These are phyloP conservation scores for Pocillopora grandis DNA, from an alignment of 92 coral and sea anemone genomes.

Conservation along the genomic window DNA sequence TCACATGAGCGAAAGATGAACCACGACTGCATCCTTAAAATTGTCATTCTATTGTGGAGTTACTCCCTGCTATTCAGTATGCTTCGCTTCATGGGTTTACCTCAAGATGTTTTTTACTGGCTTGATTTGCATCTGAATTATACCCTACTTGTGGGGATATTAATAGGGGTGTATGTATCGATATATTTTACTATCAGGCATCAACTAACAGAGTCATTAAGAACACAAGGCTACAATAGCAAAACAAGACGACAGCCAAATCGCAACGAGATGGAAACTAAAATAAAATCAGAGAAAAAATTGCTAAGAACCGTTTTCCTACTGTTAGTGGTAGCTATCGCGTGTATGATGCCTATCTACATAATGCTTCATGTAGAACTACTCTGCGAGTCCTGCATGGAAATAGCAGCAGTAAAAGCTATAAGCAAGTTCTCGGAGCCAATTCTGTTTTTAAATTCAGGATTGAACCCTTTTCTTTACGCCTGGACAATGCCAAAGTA, in stretches of 20 bases:
- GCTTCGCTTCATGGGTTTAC: slow-evolving; percentile 32
- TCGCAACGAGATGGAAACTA: slow-evolving; percentile 1
- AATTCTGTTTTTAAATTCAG: slow-evolving; percentile 55
- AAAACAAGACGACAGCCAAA: slow-evolving; percentile 18
- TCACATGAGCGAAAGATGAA: slow-evolving; percentile 14
- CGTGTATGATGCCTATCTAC: slow-evolving; percentile 29
- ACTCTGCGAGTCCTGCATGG: slow-evolving; percentile 32
- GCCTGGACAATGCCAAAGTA: slow-evolving; percentile 57
- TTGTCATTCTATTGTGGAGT: slow-evolving; percentile 13
- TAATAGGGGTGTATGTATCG: slow-evolving; percentile 19
- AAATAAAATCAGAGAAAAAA: slow-evolving; percentile 15
- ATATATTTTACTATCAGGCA: slow-evolving; percentile 19
- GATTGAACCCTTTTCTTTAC: slow-evolving; percentile 49
- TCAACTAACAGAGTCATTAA: slow-evolving; percentile 11
- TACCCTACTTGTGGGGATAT: slow-evolving; percentile 14
- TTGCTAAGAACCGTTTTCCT: slow-evolving; percentile 31
- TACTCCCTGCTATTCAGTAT: slow-evolving; percentile 20
- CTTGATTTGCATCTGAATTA: slow-evolving; percentile 30
- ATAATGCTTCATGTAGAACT: slow-evolving; percentile 41
- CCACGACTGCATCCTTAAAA: background rate
- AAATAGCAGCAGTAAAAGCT: background rate
- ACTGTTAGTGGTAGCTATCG: slow-evolving; percentile 15
- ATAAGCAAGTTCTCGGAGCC: slow-evolving; percentile 58
- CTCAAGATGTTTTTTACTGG: slow-evolving; percentile 36
- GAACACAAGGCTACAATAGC: slow-evolving; percentile 26